Percentiles rank a stretch among this genome's conserved stretches.
phyloP scores from a whole-genome alignment of 2,113 vertebrate genomes.

The Microtus richardsoni region DNA sequence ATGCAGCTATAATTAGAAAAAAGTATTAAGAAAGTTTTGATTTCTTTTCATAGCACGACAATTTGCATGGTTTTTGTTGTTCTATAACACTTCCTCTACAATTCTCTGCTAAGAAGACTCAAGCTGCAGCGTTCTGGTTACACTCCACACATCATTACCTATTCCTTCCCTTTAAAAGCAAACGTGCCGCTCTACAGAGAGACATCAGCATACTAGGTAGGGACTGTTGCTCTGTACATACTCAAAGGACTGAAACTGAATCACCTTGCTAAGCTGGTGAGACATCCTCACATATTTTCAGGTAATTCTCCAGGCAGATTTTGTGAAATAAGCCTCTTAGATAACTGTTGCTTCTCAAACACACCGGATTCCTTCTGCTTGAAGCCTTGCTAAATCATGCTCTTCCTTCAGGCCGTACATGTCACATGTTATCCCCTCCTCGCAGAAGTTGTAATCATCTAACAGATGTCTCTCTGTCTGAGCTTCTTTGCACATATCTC shows the following conservation, averaged over 20 bases:
- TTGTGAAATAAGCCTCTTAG: neutral
- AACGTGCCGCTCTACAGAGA: neutral
- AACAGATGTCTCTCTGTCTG: neutral
- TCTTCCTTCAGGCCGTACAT: neutral
- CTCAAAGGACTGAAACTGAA: neutral
- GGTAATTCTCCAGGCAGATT: neutral
- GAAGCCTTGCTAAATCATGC: neutral
- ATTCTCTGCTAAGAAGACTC: neutral
- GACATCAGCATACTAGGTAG: neutral
- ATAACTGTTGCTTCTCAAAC: neutral
- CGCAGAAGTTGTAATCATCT: neutral
- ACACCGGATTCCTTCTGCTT: neutral
- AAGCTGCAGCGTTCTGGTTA: neutral
- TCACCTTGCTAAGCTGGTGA: neutral
- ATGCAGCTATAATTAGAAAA: neutral
- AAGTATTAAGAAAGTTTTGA: neutral
- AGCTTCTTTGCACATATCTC: too few relatives aligned
- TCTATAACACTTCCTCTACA: neutral
- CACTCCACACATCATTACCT: neutral
- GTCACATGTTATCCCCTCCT: neutral
- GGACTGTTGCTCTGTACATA: neutral
- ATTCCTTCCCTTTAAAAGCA: neutral
- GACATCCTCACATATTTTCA: slow-evolving; percentile 24
- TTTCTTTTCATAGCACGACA: neutral
- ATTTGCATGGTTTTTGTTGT: neutral